Percentiles rank a stretch among this genome's conserved stretches.
These are phyloP conservation scores for Xenentodon cancila DNA, from an alignment of 2,797 vertebrate genomes.

Conservation along the genomic window DNA sequence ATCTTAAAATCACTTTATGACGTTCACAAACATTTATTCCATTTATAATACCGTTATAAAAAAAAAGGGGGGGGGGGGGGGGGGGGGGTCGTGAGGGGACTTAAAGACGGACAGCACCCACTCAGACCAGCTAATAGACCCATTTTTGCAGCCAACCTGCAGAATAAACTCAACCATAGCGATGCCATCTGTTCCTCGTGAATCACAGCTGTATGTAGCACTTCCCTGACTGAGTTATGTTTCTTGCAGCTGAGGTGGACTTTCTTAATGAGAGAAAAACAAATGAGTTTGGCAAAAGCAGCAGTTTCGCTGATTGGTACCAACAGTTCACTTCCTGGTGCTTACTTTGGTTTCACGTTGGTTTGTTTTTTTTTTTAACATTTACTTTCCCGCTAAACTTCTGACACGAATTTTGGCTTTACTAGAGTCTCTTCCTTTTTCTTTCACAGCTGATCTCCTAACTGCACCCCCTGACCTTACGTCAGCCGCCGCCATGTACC, in stretches of 20 bases:
- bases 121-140: slow-evolving; percentile 52
- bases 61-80: too few species aligned
- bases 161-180: slow-evolving; percentile 59
- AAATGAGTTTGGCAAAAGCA: slow-evolving; percentile 43
- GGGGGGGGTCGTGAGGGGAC: too few species aligned
- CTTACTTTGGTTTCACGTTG: slow-evolving; percentile 8
- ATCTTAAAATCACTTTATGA: slow-evolving; percentile 12
- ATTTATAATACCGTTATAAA: too few species aligned
- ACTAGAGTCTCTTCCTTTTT: slow-evolving; percentile 4
- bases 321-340: slow-evolving; percentile 36
- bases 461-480: slow-evolving; percentile 95
- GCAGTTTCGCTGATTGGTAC: slow-evolving; percentile 48
- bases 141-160: slow-evolving; percentile 65
- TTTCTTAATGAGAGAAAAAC: slow-evolving; percentile 64
- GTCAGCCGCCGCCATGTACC: slow-evolving; percentile 95
- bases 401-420: slow-evolving; percentile 1
- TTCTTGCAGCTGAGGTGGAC: slow-evolving; percentile 61
- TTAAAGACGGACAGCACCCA: too few species aligned
- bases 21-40: too few species aligned
- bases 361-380: slow-evolving; percentile 2
- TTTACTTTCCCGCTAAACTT: background rate
- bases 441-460: slow-evolving; percentile 87
- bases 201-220: slow-evolving; percentile 66
- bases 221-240: slow-evolving; percentile 62
- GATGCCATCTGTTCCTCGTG: slow-evolving; percentile 78